Conservation (phyloP, 2,113 vertebrate species). For the Callaeas wilsoni region DNA sequence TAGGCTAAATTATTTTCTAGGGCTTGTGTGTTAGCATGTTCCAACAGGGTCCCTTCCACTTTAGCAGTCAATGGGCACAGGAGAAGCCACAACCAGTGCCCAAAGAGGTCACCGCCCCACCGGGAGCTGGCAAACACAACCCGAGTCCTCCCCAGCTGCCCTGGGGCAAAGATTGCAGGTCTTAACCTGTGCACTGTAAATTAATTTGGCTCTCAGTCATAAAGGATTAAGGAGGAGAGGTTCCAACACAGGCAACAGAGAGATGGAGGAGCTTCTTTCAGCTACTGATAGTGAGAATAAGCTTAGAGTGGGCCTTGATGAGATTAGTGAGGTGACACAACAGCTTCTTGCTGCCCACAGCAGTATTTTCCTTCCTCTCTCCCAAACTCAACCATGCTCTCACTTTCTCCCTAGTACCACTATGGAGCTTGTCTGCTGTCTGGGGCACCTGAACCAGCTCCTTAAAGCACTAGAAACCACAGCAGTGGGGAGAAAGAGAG, state of each 20-base stretch:
- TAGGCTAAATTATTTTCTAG: not conserved
- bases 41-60: not conserved
- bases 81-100: not conserved
- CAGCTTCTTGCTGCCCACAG: not conserved
- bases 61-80: not conserved
- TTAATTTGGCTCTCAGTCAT: not conserved
- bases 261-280: not conserved
- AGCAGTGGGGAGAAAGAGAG: not conserved
- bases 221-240: not conserved
- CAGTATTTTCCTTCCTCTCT: not conserved
- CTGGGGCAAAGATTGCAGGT: not conserved
- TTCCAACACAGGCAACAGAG: not conserved
- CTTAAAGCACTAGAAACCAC: not conserved
- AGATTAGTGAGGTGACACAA: not conserved
- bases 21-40: not conserved
- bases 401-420: not conserved
- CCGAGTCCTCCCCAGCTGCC: fast-evolving
- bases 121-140: not conserved
- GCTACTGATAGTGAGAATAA: not conserved
- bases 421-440: not conserved
- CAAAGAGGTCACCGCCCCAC: not conserved
- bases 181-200: not conserved
- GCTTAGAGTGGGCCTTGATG: not conserved
- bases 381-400: not conserved
- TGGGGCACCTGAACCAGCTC: not conserved